Conservation (phyloP, 2,113 vertebrate species). For the Nyctereutes procyonoides region DNA sequence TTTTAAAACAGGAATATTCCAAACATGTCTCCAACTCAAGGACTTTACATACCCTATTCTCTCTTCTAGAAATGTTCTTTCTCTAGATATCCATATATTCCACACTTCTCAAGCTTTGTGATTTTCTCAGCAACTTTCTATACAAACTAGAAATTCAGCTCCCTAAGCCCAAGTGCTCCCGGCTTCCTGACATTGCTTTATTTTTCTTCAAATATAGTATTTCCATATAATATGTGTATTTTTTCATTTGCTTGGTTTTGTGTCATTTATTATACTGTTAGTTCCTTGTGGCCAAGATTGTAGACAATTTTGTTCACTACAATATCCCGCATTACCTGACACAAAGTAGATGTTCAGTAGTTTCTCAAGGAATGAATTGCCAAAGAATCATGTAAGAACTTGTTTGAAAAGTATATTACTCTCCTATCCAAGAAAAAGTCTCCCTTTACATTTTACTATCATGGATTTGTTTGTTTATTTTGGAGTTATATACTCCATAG, state of each 20-base stretch:
- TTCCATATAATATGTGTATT: not conserved
- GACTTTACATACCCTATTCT: not conserved
- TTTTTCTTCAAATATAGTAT: not conserved
- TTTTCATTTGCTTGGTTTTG: not conserved
- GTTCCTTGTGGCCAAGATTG: not conserved
- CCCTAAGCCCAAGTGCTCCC: not conserved
- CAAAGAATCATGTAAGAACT: not conserved
- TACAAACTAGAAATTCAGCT: not conserved
- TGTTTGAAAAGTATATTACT: not conserved
- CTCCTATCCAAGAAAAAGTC: not conserved
- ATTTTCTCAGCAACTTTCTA: not conserved
- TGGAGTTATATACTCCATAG: not conserved
- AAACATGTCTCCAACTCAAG: not conserved
- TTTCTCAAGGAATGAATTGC: not conserved
- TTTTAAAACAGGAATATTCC: not conserved
- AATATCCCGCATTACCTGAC: not conserved
- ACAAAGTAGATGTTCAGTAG: not conserved
- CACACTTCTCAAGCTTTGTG: not conserved
- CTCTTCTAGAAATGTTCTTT: not conserved
- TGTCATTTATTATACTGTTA: not conserved
- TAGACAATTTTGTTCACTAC: not conserved
- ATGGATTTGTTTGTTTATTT: not conserved
- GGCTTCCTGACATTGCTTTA: not conserved
- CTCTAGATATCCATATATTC: not conserved
- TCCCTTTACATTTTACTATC: not conserved